Percentiles rank a stretch among this genome's conserved stretches.
These are phyloP conservation scores for Rugalucina vietnamica DNA, from an alignment of 2,888 invertebrate species.

Conservation along the genomic window DNA sequence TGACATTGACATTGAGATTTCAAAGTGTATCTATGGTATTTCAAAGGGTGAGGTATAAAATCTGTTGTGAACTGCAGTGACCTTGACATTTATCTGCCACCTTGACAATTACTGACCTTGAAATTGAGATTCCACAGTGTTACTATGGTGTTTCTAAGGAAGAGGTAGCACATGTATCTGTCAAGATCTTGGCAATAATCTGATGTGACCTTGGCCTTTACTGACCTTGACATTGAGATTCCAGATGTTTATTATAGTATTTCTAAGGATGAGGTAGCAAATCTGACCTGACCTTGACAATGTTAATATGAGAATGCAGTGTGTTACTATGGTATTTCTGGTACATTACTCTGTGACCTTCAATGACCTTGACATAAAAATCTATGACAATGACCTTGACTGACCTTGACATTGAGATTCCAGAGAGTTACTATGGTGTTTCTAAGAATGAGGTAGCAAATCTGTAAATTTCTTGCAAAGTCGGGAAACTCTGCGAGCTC, in stretches of 20 bases:
- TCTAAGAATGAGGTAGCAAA: constrained; percentile 83
- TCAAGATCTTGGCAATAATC: too few relatives aligned
- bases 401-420: constrained; percentile 83
- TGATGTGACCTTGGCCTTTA: too few relatives aligned
- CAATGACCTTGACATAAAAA: not conserved
- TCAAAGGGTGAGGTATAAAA: too few relatives aligned
- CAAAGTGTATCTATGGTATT: too few relatives aligned
- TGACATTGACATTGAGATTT: too few relatives aligned
- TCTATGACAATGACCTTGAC: constrained; percentile 17
- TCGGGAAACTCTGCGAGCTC: constrained; percentile 83
- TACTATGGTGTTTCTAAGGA: constrained; percentile 83
- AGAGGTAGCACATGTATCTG: constrained; percentile 82
- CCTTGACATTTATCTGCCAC: too few relatives aligned
- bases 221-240: constrained; percentile 81
- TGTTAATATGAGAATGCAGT: too few relatives aligned
- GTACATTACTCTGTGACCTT: too few relatives aligned
- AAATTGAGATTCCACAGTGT: constrained; percentile 84
- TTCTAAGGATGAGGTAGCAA: constrained; percentile 83
- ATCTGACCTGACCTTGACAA: too few relatives aligned
- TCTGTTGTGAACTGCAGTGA: too few relatives aligned
- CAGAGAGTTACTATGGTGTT: constrained; percentile 84
- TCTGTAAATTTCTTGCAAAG: constrained; percentile 74
- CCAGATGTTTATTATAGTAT: constrained; percentile 84
- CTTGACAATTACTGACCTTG: too few relatives aligned
- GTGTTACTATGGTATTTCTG: too few relatives aligned